Evolutionary conservation across 1,140 invertebrate genomes (phyloP).

Genomic region (Heliconius hewitsoni): DNA sequence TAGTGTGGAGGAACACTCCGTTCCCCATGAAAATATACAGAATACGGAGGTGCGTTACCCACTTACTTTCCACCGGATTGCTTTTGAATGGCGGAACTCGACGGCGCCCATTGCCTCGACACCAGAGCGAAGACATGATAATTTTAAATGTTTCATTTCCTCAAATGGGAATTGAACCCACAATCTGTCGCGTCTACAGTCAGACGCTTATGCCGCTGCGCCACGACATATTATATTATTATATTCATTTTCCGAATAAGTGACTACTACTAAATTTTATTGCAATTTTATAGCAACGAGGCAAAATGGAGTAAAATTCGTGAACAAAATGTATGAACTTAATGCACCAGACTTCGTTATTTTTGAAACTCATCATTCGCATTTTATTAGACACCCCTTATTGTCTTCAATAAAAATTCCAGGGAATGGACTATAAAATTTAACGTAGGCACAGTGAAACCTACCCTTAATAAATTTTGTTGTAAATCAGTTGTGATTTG

Average conservation of each 20-base stretch:
- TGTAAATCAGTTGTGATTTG: constrained; percentile 34
- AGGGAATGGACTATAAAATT: constrained; percentile 54
- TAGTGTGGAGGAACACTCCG: too few relatives aligned
- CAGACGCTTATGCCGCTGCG: too few relatives aligned
- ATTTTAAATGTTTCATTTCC: too few relatives aligned
- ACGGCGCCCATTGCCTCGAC: too few relatives aligned
- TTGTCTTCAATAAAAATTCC: constrained; percentile 64
- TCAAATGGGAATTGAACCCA: too few relatives aligned
- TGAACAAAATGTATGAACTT: constrained; percentile 13
- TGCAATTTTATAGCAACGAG: neutral
- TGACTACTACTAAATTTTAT: neutral
- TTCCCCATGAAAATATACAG: too few relatives aligned
- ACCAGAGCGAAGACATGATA: too few relatives aligned
- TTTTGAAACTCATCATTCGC: constrained; percentile 49
- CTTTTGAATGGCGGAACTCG: too few relatives aligned
- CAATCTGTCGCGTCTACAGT: too few relatives aligned
- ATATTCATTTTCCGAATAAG: neutral
- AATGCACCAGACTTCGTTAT: constrained; percentile 29
- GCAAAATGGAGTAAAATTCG: neutral
- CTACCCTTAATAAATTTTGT: constrained; percentile 42
- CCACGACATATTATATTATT: too few relatives aligned
- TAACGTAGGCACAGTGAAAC: constrained; percentile 43
- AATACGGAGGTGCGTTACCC: too few relatives aligned
- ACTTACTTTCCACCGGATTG: too few relatives aligned
- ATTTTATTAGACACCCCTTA: constrained; percentile 56